phyloP scores from a whole-genome alignment of 2,113 vertebrate species.

The Cephalophus harveyi region DNA sequence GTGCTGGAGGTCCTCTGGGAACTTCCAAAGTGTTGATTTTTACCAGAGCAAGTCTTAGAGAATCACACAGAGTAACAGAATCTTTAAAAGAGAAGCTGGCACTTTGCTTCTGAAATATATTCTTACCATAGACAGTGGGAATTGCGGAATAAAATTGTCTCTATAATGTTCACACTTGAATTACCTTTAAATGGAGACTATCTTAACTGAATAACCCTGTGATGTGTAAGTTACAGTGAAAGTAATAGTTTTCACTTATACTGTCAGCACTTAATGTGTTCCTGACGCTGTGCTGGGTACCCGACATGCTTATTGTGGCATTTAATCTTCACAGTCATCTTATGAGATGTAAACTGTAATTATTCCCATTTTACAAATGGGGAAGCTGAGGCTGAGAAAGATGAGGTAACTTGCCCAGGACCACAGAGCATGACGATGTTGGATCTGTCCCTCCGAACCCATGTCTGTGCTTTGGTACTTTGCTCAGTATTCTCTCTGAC shows the following conservation, averaged over 20 bases:
- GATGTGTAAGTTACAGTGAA: neutral
- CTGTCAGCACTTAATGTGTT: neutral
- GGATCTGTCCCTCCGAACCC: neutral
- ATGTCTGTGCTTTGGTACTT: neutral
- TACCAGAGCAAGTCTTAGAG: neutral
- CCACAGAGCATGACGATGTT: neutral
- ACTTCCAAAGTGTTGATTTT: neutral
- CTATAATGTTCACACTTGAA: neutral
- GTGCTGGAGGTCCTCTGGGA: neutral
- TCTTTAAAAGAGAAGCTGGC: neutral
- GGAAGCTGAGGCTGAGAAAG: neutral
- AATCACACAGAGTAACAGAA: neutral
- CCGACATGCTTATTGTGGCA: neutral
- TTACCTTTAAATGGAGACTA: neutral
- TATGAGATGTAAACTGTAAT: neutral
- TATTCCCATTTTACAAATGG: neutral
- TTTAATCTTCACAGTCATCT: neutral
- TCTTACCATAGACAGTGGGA: neutral
- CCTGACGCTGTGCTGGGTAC: neutral
- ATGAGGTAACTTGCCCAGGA: neutral
- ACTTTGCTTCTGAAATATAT: conserved; percentile 18
- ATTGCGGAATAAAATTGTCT: neutral
- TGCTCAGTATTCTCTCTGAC: neutral
- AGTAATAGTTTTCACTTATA: neutral
- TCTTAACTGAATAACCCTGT: neutral